Percentiles rank a stretch among this genome's conserved stretches.
Evolutionary conservation across 2,888 invertebrate species (phyloP).

Genomic region (Tipula confusa): DNA sequence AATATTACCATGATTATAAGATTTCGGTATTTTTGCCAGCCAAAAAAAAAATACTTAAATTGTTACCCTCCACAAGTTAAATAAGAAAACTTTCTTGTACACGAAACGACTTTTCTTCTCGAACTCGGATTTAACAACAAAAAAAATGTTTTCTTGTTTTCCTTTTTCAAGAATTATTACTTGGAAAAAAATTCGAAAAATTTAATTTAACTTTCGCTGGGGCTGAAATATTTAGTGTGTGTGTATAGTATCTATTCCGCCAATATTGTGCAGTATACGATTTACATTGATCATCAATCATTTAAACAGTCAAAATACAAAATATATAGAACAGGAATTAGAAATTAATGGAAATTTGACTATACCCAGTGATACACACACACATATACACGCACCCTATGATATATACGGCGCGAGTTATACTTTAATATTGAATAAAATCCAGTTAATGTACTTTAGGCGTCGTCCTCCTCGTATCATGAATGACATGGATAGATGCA

Average conservation of each 20-base stretch:
- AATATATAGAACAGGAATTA: not conserved
- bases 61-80: not conserved
- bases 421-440: not conserved
- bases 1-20: slow-evolving; percentile 6
- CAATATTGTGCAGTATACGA: not conserved
- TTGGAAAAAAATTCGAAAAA: not conserved
- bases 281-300: not conserved
- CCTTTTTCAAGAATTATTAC: not conserved
- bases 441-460: not conserved
- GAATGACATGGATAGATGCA: not conserved
- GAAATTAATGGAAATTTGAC: not conserved
- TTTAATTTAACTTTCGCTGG: not conserved
- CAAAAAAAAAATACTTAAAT: not conserved
- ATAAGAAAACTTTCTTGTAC: not conserved
- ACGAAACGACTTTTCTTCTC: not conserved
- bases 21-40: not conserved
- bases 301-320: not conserved
- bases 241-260: not conserved
- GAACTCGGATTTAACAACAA: not conserved
- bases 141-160: not conserved
- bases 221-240: not conserved
- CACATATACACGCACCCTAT: not conserved
- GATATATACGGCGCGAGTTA: not conserved
- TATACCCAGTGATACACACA: too few species aligned
- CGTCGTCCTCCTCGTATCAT: not conserved